Evolutionary conservation across 2,797 vertebrate genomes (phyloP).

Genomic region (Carapus acus): DNA sequence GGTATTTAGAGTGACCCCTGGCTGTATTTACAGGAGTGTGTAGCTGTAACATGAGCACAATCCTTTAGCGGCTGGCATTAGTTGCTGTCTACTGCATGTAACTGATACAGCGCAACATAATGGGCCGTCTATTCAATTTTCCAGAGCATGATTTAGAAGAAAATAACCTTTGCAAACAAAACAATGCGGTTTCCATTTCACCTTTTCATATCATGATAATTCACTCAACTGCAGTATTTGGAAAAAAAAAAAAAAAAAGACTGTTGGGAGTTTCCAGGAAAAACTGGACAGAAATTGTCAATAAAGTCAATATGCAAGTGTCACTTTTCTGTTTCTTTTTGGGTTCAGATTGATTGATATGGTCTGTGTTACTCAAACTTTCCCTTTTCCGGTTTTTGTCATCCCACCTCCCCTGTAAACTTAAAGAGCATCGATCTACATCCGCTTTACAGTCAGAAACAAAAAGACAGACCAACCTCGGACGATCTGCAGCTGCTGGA

Average conservation of each 20-base stretch:
- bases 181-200: slow-evolving; percentile 56
- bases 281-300: slow-evolving; percentile 27
- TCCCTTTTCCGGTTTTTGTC: slow-evolving; percentile 4
- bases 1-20: slow-evolving; percentile 66
- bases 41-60: slow-evolving; percentile 62
- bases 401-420: slow-evolving; percentile 18
- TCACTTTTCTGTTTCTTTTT: slow-evolving; percentile 61
- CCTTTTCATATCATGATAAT: slow-evolving; percentile 42
- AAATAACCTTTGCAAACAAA: slow-evolving; percentile 66
- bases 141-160: slow-evolving; percentile 65
- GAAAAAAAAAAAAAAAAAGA: background rate
- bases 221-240: slow-evolving; percentile 27
- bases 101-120: slow-evolving; percentile 66
- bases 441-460: slow-evolving; percentile 32
- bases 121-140: slow-evolving; percentile 65
- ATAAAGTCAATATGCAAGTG: slow-evolving; percentile 69
- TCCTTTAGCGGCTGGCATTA: slow-evolving; percentile 66
- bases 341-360: slow-evolving; percentile 24
- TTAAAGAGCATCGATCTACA: slow-evolving; percentile 52
- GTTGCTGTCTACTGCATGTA: slow-evolving; percentile 68
- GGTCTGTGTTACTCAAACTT: slow-evolving; percentile 4
- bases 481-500: slow-evolving; percentile 97
- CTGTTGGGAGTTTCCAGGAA: slow-evolving; percentile 49
- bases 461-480: slow-evolving; percentile 77
- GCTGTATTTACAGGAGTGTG: slow-evolving; percentile 64